Evolutionary conservation across 2,888 invertebrate species (phyloP).

Genomic region (Drosophila cognata): DNA sequence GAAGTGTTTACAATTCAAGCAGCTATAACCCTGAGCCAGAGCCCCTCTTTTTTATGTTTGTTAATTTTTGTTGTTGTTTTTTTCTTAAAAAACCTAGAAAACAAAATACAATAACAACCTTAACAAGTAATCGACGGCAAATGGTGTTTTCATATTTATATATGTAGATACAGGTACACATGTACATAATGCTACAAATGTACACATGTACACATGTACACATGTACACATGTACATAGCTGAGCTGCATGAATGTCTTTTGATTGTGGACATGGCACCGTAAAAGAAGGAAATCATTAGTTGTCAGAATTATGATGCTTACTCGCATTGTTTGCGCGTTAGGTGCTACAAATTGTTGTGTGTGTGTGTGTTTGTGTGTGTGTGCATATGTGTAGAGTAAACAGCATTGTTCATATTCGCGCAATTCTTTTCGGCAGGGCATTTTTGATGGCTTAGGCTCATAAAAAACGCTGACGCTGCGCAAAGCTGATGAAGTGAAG

Average conservation of each 20-base stretch:
- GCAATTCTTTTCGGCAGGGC: slow-evolving; percentile 35
- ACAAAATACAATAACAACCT: slow-evolving; percentile 21
- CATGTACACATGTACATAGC: background rate
- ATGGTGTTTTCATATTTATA: slow-evolving; percentile 48
- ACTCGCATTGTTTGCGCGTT: slow-evolving; percentile 14
- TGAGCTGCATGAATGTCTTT: slow-evolving; percentile 53
- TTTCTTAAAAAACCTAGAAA: background rate
- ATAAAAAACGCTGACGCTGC: slow-evolving; percentile 72
- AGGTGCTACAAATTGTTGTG: background rate
- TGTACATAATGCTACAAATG: background rate
- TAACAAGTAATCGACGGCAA: slow-evolving; percentile 52
- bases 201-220: background rate
- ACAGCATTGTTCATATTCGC: slow-evolving; percentile 46
- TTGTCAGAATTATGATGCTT: slow-evolving; percentile 26
- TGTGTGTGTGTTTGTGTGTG: background rate
- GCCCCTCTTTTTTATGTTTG: background rate
- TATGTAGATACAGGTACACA: background rate
- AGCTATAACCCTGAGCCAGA: slow-evolving; percentile 28
- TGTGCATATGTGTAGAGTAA: slow-evolving; percentile 31
- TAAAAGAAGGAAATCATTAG: slow-evolving; percentile 68
- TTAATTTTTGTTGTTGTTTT: background rate
- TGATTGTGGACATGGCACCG: slow-evolving; percentile 57
- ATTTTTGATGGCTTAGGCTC: slow-evolving; percentile 35
- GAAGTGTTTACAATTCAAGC: slow-evolving; percentile 8
- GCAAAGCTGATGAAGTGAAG: slow-evolving; percentile 53